A percentile compares a stretch with the other conserved stretches of the same genome.
phyloP scores from a whole-genome alignment of 1,140 invertebrate species.

The Kradibia gibbosae region DNA sequence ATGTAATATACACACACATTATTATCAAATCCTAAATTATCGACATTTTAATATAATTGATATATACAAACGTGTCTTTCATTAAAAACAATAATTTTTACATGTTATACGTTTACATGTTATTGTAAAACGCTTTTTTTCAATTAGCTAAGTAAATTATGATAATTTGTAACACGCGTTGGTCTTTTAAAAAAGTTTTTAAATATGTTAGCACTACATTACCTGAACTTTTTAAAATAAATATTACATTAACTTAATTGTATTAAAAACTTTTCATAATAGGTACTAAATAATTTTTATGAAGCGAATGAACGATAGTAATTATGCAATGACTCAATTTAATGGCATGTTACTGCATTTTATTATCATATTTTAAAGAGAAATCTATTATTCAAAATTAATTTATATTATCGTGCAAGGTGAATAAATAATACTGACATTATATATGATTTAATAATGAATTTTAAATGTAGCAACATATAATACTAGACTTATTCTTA shows the following conservation, averaged over 20 bases:
- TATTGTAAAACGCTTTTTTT: background rate
- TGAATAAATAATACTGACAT: background rate
- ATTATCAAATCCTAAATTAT: slow-evolving; percentile 3
- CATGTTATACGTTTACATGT: background rate
- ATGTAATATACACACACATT: background rate
- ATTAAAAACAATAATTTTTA: slow-evolving; percentile 15
- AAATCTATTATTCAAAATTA: background rate
- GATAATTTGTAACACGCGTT: slow-evolving; percentile 20
- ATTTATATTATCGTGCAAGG: background rate
- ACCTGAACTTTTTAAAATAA: too few species aligned
- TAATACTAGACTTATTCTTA: too few species aligned
- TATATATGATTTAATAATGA: background rate
- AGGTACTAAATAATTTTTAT: background rate
- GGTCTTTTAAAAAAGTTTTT: slow-evolving; percentile 1
- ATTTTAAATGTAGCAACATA: background rate
- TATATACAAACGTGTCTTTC: slow-evolving; percentile 21
- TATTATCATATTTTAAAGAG: background rate
- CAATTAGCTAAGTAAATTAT: slow-evolving; percentile 20
- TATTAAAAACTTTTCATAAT: background rate
- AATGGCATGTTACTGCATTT: slow-evolving; percentile 1
- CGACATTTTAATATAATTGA: background rate
- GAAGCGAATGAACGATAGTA: background rate
- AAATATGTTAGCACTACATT: background rate
- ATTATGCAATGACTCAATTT: slow-evolving; percentile 43
- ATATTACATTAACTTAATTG: too few species aligned